phyloP scores from a whole-genome alignment of 2,888 invertebrate genomes.

The Thysanoteuthis rhombus region DNA sequence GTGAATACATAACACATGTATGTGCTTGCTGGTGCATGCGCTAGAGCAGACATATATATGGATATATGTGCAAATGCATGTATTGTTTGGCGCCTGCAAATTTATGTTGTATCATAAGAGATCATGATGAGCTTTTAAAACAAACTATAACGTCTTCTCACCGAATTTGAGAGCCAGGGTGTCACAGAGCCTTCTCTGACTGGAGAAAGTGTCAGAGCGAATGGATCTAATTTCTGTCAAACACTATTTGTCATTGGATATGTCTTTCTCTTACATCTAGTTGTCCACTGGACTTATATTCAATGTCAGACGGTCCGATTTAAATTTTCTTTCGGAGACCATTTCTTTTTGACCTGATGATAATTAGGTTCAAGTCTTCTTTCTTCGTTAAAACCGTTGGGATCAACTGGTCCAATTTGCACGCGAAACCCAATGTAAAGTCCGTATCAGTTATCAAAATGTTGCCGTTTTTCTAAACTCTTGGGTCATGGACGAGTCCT shows the following conservation, averaged over 20 bases:
- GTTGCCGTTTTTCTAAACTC: neutral
- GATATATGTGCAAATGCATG: no score
- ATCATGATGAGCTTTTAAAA: no score
- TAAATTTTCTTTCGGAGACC: neutral
- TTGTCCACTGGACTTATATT: neutral
- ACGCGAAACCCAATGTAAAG: neutral
- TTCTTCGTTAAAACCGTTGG: neutral
- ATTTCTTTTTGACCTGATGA: neutral
- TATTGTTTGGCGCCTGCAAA: no score
- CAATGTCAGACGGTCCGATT: neutral
- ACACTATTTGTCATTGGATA: neutral
- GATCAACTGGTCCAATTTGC: neutral
- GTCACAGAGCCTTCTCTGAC: no score
- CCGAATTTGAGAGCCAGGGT: no score
- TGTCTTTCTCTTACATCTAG: neutral
- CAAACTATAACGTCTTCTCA: no score
- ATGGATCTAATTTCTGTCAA: neutral
- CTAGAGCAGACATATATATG: no score
- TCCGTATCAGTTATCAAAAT: neutral
- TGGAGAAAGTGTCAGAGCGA: neutral
- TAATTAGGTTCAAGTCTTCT: neutral
- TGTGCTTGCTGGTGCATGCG: no score
- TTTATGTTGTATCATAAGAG: no score
- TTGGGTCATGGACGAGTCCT: neutral
- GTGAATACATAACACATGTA: no score